phyloP scores from a whole-genome alignment of 92 coral and sea anemone species.

The Paramuricea clavata region DNA sequence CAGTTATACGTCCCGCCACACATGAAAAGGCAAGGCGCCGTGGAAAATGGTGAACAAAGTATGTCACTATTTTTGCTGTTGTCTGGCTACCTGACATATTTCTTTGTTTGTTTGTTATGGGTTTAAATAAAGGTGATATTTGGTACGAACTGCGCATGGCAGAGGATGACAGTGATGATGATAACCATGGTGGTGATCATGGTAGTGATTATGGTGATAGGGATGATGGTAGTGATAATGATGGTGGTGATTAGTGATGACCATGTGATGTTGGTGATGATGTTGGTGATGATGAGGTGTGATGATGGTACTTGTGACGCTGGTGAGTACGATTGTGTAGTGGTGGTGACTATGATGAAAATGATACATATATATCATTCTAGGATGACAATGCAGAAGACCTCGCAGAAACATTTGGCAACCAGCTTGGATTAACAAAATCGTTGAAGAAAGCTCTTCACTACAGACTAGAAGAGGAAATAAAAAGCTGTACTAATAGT shows the following conservation, averaged over 20 bases:
- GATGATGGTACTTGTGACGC: not conserved
- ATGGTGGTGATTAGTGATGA: not conserved
- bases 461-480: constrained; percentile 25
- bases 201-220: not conserved
- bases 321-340: not conserved
- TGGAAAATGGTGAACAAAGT: constrained; percentile 6
- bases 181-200: no score
- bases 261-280: not conserved
- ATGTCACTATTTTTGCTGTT: not conserved
- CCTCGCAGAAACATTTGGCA: constrained; percentile 45
- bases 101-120: no score
- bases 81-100: no score
- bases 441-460: constrained; percentile 26
- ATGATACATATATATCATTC: not conserved
- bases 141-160: not conserved
- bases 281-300: not conserved
- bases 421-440: constrained; percentile 44
- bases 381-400: constrained; percentile 52
- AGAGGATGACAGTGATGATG: no score
- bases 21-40: not conserved
- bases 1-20: constrained; percentile 35
- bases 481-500: not conserved
- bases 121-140: not conserved
- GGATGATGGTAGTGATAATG: not conserved
- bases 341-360: not conserved